Percentiles rank a stretch among this genome's conserved stretches.
Conservation (phyloP, 2,797 vertebrate species). For the Esox lucius region DNA sequence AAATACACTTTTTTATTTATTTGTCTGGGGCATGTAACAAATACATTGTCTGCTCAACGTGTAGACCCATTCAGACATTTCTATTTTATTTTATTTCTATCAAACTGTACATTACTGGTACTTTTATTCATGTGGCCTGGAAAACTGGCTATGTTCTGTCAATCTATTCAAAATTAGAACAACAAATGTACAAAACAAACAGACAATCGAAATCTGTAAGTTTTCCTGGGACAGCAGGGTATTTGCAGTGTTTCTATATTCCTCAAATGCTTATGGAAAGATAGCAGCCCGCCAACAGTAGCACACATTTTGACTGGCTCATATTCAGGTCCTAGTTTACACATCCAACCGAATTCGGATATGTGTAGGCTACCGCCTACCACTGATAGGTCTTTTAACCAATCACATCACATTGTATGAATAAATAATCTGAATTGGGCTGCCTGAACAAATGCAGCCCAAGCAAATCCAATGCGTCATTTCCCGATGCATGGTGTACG, state of each 20-base stretch:
- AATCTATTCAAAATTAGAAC: background rate
- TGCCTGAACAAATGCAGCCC: background rate
- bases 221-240: background rate
- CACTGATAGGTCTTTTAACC: too few species aligned
- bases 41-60: too few species aligned
- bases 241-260: conserved; percentile 43
- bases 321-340: background rate
- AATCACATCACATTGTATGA: too few species aligned
- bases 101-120: too few species aligned
- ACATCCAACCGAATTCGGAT: too few species aligned
- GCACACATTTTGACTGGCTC: conserved; percentile 3
- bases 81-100: too few species aligned
- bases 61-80: too few species aligned
- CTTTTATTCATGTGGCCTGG: too few species aligned
- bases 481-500: conserved; percentile 43
- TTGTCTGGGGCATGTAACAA: too few species aligned
- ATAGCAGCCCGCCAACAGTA: conserved; percentile 40
- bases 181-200: background rate
- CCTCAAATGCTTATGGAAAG: conserved; percentile 45
- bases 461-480: conserved; percentile 55
- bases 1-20: too few species aligned
- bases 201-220: background rate
- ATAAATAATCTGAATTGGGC: background rate
- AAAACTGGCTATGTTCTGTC: background rate
- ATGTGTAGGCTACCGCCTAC: too few species aligned